A percentile compares a stretch with the other conserved stretches of the same genome.
phyloP scores from a whole-genome alignment of 2,888 invertebrate species.

The Dasysyrphus tricinctus region DNA sequence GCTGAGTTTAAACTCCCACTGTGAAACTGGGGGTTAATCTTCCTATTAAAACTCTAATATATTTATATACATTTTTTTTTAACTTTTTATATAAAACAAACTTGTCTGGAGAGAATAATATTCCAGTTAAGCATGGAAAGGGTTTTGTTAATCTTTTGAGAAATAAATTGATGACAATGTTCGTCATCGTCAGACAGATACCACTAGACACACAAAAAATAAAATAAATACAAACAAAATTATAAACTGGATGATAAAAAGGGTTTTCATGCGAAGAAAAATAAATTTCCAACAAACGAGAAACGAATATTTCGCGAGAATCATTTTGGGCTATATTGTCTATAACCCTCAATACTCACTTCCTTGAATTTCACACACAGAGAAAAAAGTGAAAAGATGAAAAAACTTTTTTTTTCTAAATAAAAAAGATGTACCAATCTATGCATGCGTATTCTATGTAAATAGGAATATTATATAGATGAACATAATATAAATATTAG shows the following conservation, averaged over 20 bases:
- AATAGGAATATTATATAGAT: background rate
- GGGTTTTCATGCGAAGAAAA: slow-evolving; percentile 39
- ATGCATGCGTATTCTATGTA: background rate
- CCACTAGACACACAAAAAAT: background rate
- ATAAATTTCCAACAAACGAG: slow-evolving; percentile 48
- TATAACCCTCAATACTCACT: slow-evolving; percentile 19
- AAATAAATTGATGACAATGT: background rate
- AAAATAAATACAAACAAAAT: slow-evolving; percentile 31
- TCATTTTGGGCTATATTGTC: slow-evolving; percentile 13
- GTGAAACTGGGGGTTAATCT: too few species aligned
- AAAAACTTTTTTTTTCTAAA: slow-evolving; percentile 34
- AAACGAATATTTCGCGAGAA: slow-evolving; percentile 3
- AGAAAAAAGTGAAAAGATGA: slow-evolving; percentile 19
- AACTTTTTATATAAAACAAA: background rate
- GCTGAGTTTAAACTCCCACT: too few species aligned
- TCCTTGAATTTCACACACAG: slow-evolving; percentile 1
- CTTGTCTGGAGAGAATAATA: background rate
- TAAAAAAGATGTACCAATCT: background rate
- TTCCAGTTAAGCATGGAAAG: background rate
- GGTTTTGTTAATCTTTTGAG: background rate
- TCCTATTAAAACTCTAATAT: too few species aligned
- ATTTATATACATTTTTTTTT: background rate
- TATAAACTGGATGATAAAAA: slow-evolving; percentile 10
- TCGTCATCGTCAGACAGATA: background rate
- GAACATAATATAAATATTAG: background rate